These are phyloP conservation scores for Eulemur macaco DNA, from an alignment of 2,113 vertebrate genomes.

Conservation along the genomic window DNA sequence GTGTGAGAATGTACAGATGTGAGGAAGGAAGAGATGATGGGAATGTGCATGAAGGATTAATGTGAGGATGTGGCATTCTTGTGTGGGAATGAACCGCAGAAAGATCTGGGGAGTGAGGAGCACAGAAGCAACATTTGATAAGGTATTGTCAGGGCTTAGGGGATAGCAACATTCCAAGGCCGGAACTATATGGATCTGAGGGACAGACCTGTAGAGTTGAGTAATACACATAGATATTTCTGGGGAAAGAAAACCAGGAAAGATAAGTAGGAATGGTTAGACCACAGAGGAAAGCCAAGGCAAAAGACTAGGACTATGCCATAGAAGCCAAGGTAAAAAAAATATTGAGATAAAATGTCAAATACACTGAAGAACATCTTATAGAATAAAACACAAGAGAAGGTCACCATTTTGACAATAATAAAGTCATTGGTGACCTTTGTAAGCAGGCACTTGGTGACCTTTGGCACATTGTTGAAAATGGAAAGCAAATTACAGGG, in stretches of 20 bases:
- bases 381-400: background rate
- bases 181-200: background rate
- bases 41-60: background rate
- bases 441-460: background rate
- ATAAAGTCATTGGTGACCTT: background rate
- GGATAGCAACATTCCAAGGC: background rate
- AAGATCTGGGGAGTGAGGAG: background rate
- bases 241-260: background rate
- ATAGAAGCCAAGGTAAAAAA: background rate
- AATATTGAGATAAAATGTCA: background rate
- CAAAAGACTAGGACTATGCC: background rate
- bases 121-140: background rate
- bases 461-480: background rate
- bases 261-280: background rate
- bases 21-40: background rate
- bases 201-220: background rate
- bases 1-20: background rate
- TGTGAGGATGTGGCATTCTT: accelerated
- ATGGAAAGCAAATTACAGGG: slow-evolving; percentile 46
- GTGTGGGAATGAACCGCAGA: background rate
- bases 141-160: background rate
- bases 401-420: background rate
- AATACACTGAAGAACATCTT: background rate
- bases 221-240: background rate
- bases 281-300: background rate